A percentile compares a stretch with the other conserved stretches of the same genome.
phyloP scores from a whole-genome alignment of 2,888 invertebrate species.

The Macaria liturata region DNA sequence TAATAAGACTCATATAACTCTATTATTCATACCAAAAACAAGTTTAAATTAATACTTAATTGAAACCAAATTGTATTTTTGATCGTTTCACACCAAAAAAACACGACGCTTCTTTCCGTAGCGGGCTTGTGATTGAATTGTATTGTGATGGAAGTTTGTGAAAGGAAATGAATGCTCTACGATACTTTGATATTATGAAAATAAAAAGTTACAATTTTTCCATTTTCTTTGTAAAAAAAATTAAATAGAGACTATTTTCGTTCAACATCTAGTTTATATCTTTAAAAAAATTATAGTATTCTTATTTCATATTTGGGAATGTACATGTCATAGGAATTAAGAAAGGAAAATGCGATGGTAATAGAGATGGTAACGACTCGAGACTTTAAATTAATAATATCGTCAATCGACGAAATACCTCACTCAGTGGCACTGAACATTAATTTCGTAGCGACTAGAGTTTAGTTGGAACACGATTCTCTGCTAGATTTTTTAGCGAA shows the following conservation, averaged over 20 bases:
- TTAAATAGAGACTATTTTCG: not conserved
- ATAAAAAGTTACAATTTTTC: not conserved
- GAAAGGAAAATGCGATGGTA: no score
- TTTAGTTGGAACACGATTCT: constrained; percentile 27
- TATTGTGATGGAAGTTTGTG: constrained; percentile 5
- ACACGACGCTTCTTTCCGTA: constrained; percentile 32
- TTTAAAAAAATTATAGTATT: no score
- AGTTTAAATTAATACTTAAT: no score
- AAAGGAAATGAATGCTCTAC: constrained; percentile 11
- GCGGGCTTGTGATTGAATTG: constrained; percentile 4
- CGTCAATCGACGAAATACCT: constrained; percentile 17
- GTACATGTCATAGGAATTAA: not conserved
- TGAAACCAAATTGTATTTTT: not conserved
- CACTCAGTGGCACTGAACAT: constrained; percentile 31
- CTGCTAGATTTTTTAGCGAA: constrained; percentile 32
- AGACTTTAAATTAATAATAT: constrained; percentile 5
- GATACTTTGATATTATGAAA: constrained; percentile 10
- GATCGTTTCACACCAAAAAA: constrained; percentile 13
- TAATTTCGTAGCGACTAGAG: constrained; percentile 33
- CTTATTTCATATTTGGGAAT: not conserved
- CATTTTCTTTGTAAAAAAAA: not conserved
- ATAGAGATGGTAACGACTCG: not conserved
- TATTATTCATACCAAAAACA: no score
- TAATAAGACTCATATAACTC: no score
- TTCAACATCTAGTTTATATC: not conserved